Conservation (phyloP, 1,140 invertebrate genomes). For the Calliopsis andreniformis region DNA sequence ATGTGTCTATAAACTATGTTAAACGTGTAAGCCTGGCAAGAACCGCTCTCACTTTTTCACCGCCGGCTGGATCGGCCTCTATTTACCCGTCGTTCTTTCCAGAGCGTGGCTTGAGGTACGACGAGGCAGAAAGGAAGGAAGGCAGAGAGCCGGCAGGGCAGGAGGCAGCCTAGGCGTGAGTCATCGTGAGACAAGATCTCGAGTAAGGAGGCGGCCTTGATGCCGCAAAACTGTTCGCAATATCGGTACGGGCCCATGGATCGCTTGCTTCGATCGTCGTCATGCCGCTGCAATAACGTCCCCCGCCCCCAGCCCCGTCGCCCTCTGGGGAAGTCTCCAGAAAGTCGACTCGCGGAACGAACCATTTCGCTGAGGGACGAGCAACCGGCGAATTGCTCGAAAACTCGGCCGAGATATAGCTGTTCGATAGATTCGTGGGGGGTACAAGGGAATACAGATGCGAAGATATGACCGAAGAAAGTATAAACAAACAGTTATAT, state of each 20-base stretch:
- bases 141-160: slow-evolving; percentile 58
- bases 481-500: no score
- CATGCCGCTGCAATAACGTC: slow-evolving; percentile 34
- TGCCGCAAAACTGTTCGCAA: slow-evolving; percentile 74
- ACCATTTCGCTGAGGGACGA: not conserved
- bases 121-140: slow-evolving; percentile 60
- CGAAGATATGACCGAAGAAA: not conserved
- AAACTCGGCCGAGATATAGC: not conserved
- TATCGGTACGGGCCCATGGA: slow-evolving; percentile 68
- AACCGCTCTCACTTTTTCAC: slow-evolving; percentile 31
- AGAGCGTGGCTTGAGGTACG: not conserved
- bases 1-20: slow-evolving; percentile 47
- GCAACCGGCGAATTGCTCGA: not conserved
- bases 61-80: slow-evolving; percentile 1
- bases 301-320: not conserved
- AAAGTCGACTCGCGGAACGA: not conserved
- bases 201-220: slow-evolving; percentile 76
- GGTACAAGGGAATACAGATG: not conserved
- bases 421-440: not conserved
- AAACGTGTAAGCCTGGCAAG: slow-evolving; percentile 28
- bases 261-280: slow-evolving; percentile 64
- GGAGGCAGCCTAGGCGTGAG: slow-evolving; percentile 71
- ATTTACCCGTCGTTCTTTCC: slow-evolving; percentile 28
- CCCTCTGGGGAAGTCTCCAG: not conserved
- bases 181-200: slow-evolving; percentile 77